Evolutionary conservation across 2,888 invertebrate genomes (phyloP).

Genomic region (Brenthis hecate): DNA sequence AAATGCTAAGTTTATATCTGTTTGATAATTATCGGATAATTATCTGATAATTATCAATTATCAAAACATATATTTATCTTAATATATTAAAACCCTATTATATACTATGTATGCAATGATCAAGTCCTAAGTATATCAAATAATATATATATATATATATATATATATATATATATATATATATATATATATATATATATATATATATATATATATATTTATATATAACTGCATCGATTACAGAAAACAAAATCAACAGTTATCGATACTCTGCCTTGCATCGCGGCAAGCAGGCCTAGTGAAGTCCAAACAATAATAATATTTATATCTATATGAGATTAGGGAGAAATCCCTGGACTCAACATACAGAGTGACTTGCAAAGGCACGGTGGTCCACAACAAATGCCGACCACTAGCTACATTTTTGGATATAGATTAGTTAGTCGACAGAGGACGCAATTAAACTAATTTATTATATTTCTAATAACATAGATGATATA

Average conservation of each 20-base stretch:
- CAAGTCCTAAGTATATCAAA: background rate
- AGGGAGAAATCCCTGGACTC: slow-evolving; percentile 2
- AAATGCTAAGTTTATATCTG: no score
- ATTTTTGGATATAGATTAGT: slow-evolving; percentile 41
- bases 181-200: no score
- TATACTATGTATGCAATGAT: no score
- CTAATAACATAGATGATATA: background rate
- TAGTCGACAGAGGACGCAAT: slow-evolving; percentile 16
- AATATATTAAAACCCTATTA: no score
- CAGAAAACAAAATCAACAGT: slow-evolving; percentile 67
- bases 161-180: no score
- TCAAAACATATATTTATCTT: no score
- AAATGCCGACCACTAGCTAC: slow-evolving; percentile 62
- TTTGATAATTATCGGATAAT: no score
- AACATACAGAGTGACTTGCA: slow-evolving; percentile 62
- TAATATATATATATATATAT: no score
- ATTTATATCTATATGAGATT: slow-evolving; percentile 31
- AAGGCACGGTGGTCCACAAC: slow-evolving; percentile 71
- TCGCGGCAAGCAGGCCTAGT: slow-evolving; percentile 47
- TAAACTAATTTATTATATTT: background rate
- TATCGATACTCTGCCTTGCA: slow-evolving; percentile 65
- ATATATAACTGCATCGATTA: slow-evolving; percentile 53
- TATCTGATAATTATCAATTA: no score
- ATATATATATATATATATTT: no score
- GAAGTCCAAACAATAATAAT: slow-evolving; percentile 32